These are phyloP conservation scores for Lithophane semibrunnea DNA, from an alignment of 2,888 invertebrate genomes.

Conservation along the genomic window DNA sequence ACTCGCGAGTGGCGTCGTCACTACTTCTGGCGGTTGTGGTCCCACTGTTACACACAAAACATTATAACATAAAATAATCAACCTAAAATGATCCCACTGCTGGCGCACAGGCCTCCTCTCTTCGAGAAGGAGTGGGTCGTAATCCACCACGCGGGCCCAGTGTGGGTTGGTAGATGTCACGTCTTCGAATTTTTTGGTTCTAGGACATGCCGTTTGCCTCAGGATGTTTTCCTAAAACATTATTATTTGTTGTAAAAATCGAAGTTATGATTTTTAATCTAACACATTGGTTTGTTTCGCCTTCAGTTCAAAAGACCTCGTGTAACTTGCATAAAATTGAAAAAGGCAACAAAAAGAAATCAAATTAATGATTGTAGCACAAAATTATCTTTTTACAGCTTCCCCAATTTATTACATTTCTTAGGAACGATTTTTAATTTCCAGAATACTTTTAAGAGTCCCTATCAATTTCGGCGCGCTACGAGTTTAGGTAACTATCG, in stretches of 20 bases:
- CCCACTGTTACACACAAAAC: slow-evolving; percentile 39
- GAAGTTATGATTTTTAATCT: too few species aligned
- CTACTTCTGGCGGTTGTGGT: slow-evolving; percentile 79
- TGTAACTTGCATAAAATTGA: background rate
- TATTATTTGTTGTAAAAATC: background rate
- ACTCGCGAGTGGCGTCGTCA: slow-evolving; percentile 92
- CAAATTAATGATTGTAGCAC: background rate
- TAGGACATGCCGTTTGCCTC: too few species aligned
- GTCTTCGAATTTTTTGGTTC: too few species aligned
- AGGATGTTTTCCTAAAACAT: background rate
- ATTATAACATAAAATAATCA: background rate
- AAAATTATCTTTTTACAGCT: background rate
- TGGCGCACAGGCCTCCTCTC: too few species aligned
- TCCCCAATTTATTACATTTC: background rate
- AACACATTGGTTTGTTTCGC: background rate
- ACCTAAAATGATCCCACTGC: too few species aligned
- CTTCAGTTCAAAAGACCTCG: background rate
- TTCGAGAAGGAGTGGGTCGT: too few species aligned
- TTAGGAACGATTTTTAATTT: background rate
- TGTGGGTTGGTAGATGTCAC: too few species aligned
- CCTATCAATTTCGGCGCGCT: too few species aligned
- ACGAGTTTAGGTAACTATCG: too few species aligned
- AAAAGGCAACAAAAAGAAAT: background rate
- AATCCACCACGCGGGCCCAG: too few species aligned
- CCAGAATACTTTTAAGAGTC: too few species aligned